Base-by-base conservation (phyloP, 2,888 invertebrate species). In the Ceratothoa steindachneri region DNA sequence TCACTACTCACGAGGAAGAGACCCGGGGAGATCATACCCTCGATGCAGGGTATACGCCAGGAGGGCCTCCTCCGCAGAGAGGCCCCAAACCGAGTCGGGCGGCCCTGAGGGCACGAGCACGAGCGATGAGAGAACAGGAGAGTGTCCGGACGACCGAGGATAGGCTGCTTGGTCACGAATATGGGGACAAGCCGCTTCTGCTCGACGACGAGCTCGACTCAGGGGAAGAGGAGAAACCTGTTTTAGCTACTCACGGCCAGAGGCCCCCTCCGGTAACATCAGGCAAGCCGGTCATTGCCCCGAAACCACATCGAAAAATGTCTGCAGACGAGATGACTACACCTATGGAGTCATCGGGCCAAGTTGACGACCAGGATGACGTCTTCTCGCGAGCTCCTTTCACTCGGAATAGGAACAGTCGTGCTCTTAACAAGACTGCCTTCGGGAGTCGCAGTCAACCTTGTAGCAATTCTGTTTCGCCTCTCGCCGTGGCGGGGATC, bases 161-260 rank as follows among this genome's bases (percentile, higher is more conserved):
- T 67, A 67, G 72, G 24, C 89, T 91, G 77, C 88, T 91, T 4
- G 89, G 91, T 0, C 91, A 91, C 83, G 90, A 89, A 81, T 91
- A 90, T 81, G 92, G 91, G 0, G 91, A 90, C 77, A 88, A 88
- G 80, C 92, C 92, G 0, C 84, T 93, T 52, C 83, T 93, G 2
- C 87, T 91, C 72, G 92, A 92, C 82, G 91, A 92, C 83, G 92
- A 92, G 81, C 84, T 91, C n/a, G 90, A 90, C 81, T 88, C 88
- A 0, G 89, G 89, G 71, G 84, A 82, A 12, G 82, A 82, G 27
- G 80, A 72, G 51, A 67, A 60, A 9, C 19, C 24, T 15, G 29
- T 19, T 1, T 70, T 60, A 30, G 24, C 69, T 7, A 69, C 55
- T 2, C 66, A 64, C 24, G 66, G 60, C 12, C 55, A 28, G 12